Base-by-base conservation (phyloP, 1,140 invertebrate genomes). In the Anthonomus grandis region DNA sequence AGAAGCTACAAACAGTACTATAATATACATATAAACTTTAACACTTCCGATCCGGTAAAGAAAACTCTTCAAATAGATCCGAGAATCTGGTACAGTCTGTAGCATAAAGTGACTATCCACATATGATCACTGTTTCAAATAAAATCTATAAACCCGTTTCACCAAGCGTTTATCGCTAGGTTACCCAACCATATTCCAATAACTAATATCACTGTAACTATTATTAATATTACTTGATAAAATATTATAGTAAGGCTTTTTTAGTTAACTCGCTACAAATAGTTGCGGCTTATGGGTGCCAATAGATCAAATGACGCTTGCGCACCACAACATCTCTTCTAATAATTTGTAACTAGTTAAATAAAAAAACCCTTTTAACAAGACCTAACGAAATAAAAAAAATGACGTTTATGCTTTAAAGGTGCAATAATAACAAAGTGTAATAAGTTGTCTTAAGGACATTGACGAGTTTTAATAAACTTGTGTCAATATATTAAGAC, bases 1-100 rank as follows among this genome's bases (percentile, higher is more conserved):
- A 48, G 24, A 34, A 64, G 53, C 67, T 64, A 67, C 67, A 69
- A 69, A 69, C 64, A 59, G 67, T 68, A 66, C 44, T 34, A 48
- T 22, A 47, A 34, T 25, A 54, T 41, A 44, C 13, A 39, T 19
- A 48, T 25, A 15, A 41, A 47, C 31, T 17, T 13, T 46, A 22
- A 23, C n/a, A 31, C 17, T 38, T 21, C 9, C 24, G 42, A 12
- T 25, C 42, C 12, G 10, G n/a, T 24, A 6, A 23, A 41, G 19
- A 41, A 12, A 41, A 41, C 38, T n/a, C n/a, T n/a, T n/a, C n/a
- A 44, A 44, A 44, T 23, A 10, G 19, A 44, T 8, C 17, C 9
- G 37, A 15, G 10, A 49, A 38, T 4, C 4, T 39, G n/a, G 51
- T 53, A 60, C 52, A 60, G 41, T 60, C 31, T 60, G 59, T 50